Evolutionary conservation across 2,113 vertebrate species (phyloP).

Genomic region (Peromyscus leucopus): DNA sequence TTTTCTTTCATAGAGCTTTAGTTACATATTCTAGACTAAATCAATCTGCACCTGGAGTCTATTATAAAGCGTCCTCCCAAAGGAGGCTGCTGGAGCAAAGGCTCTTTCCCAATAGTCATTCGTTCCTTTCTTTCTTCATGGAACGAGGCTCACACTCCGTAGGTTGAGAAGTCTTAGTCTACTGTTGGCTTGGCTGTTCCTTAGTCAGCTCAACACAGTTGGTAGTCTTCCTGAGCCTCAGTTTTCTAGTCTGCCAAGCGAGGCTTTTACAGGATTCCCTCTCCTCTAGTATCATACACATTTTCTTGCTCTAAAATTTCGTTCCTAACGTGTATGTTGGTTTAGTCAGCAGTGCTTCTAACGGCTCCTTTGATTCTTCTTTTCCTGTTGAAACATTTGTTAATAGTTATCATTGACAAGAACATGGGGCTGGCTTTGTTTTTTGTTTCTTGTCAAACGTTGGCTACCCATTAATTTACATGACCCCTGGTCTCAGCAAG

Average conservation of each 20-base stretch:
- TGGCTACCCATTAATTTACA: slow-evolving; percentile 5
- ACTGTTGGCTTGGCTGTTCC: neutral
- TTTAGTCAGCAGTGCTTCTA: neutral
- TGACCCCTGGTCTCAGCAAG: neutral
- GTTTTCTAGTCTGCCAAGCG: neutral
- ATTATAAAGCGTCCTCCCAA: neutral
- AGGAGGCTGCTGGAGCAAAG: neutral
- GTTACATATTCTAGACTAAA: neutral
- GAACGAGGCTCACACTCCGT: neutral
- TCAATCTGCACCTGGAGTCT: neutral
- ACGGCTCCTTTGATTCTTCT: neutral
- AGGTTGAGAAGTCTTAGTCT: neutral
- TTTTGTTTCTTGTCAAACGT: slow-evolving; percentile 11
- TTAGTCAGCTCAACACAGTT: neutral
- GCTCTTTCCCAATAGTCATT: neutral
- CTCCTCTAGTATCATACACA: neutral
- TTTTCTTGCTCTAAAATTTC: neutral
- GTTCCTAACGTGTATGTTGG: neutral
- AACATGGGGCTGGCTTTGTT: neutral
- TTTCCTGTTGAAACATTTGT: slow-evolving; percentile 38
- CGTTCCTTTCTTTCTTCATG: neutral
- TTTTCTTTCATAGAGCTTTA: slow-evolving; percentile 23
- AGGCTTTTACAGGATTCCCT: neutral
- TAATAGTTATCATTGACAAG: neutral
- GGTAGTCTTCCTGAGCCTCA: neutral